Base-by-base conservation (phyloP, 2,888 invertebrate genomes). In the Pyrocoelia pectoralis region DNA sequence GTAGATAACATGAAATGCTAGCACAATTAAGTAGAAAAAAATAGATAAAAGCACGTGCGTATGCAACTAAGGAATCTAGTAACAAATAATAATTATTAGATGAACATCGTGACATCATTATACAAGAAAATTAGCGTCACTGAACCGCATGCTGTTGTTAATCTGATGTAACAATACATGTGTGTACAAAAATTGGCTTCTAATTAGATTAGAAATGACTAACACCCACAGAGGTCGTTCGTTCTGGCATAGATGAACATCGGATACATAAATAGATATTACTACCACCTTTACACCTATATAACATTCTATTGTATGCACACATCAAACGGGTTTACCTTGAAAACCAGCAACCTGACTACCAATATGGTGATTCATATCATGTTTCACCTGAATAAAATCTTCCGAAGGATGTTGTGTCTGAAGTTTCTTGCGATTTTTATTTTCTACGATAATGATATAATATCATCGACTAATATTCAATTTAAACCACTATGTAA, bases 331-430 rank as follows among this genome's bases (percentile, higher is more conserved):
- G 54, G 1, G 60, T 60, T 60, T 19, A 41, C 60, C 60, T 60
- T 60, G 60, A 60, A 60, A 54, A 17, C 46, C 46, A 17, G 17
- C 17, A 46, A 43, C 24, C 50, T 19, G 24, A n/a, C 33, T 48
- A 24, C 54, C 48, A 53, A 60, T 28, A 49, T 38, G 54, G 10
- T 60, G 60, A 60, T 50, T 60, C 60, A 60, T 60, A 54, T 60
- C 13, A 14, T 48, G 46, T 53, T 59, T 59, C 59, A 59, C 46
- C 53, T 14, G 59, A 15, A 53, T 53, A 10, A 52, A 59, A 58
- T 58, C 29, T 6, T 13, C n/a, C 17, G 15, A 6, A 8, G n/a
- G 14, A 15, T 10, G 4, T 9, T 9, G 8, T 19, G 48, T 48
- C 19, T 48, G 18, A 17, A n/a, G 5, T 17, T 19, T 18, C 48